Evolutionary conservation across 64 coral and sea anemone species (phyloP), one percentile per base, ranked within the genome.

Genomic region (Catalaphyllia jardinei): DNA sequence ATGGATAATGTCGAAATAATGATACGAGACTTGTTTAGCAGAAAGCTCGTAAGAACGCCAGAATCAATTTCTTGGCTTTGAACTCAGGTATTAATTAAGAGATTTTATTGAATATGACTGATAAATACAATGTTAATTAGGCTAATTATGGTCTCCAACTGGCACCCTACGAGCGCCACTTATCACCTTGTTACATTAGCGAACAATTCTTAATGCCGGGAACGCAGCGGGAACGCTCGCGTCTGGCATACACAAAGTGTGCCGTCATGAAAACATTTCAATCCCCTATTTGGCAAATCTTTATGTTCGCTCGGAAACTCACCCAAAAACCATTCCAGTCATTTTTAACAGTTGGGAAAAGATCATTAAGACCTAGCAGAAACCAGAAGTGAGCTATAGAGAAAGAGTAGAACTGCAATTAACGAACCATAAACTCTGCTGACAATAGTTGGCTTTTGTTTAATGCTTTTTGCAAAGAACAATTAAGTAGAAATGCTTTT

Each of bases 101-200:
- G 79, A 83, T 71, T 62, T 92, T 52, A 89, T 84, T 92, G 55
- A 72, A 89, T 76, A 72, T 92, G 86, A 96, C 86, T 88, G 71
- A 74, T 86, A 82, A 59, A 85, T 75, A 92, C 73, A 89, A 83
- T 86, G 74, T 60, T 96, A 71, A 86, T 96, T 92, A 92, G 77
- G 67, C 79, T 86, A 89, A 92, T 92, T 73, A 92, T 71, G 62
- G 57, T 64, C 74, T 75, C 42, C 83, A 82, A 87, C 49, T 71
- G 86, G 73, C 2, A 27, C 69, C 89, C 60, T n/a, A 60, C 78
- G 52, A 46, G n/a, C 62, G 72, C 31, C 82, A 75, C 88, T 94
- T 90, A 94, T 79, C 83, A 87, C 20, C 13, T 25, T 55, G 46
- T 79, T 57, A 46, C 22, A 11, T 24, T 77, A 50, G 74, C 10